Evolutionary conservation across 2,797 vertebrate species (phyloP).

Genomic region (Neomorphus geoffroyi): DNA sequence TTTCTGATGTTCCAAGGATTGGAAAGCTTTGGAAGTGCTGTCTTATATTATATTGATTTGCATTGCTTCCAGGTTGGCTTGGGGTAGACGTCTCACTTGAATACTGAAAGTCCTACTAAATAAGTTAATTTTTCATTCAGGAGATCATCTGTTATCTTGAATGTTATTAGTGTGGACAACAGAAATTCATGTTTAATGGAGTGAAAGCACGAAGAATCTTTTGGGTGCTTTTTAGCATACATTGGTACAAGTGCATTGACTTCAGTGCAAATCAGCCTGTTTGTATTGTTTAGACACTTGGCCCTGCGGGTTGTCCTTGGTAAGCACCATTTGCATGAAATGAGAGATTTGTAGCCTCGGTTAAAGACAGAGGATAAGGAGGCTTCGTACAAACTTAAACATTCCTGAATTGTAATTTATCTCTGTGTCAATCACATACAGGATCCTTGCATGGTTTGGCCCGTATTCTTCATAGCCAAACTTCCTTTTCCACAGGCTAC

Average conservation of each 20-base stretch:
- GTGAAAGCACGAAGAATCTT: background rate
- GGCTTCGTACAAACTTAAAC: background rate
- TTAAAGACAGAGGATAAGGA: background rate
- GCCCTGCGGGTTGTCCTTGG: background rate
- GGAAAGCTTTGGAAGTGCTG: background rate
- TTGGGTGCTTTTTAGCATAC: background rate
- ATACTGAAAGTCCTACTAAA: background rate
- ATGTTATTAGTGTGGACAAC: background rate
- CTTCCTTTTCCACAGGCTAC: background rate
- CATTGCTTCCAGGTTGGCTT: background rate
- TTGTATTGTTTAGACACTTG: background rate
- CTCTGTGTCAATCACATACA: background rate
- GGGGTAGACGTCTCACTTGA: background rate
- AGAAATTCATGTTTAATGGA: background rate
- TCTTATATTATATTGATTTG: background rate
- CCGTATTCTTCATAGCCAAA: background rate
- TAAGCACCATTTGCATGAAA: background rate
- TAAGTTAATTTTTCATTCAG: background rate
- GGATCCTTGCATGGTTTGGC: background rate
- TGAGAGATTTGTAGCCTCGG: background rate
- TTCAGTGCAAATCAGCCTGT: background rate
- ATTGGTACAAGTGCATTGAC: background rate
- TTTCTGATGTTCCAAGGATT: background rate
- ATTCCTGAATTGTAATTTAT: background rate
- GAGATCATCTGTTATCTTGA: background rate